phyloP scores from a whole-genome alignment of 2,797 vertebrate genomes.

The Mus caroli region DNA sequence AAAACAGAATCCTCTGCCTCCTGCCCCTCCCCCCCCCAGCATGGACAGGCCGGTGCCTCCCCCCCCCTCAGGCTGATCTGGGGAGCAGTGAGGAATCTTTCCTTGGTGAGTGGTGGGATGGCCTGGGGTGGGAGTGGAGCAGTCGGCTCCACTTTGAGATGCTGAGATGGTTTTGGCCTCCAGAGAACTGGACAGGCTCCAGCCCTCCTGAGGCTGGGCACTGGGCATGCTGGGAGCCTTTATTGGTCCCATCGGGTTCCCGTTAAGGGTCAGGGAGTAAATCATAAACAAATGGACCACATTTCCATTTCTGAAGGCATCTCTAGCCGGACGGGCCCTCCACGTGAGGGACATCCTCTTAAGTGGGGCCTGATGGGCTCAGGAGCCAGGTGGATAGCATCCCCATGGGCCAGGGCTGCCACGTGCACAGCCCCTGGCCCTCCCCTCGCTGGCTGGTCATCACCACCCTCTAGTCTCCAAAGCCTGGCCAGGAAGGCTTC shows the following conservation, averaged over 20 bases:
- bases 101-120: neutral
- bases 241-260: constrained; percentile 88
- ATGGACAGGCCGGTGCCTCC: constrained; percentile 66
- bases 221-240: constrained; percentile 78
- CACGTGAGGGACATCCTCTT: constrained; percentile 78
- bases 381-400: constrained; percentile 80
- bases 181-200: constrained; percentile 87
- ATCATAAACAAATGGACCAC: constrained; percentile 90
- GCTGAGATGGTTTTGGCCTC: constrained; percentile 79
- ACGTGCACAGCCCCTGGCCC: neutral
- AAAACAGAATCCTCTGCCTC: neutral
- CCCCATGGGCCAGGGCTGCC: constrained; percentile 61
- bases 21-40: constrained; percentile 55
- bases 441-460: neutral
- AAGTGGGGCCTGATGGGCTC: constrained; percentile 79
- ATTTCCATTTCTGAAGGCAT: constrained; percentile 89
- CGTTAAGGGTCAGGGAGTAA: constrained; percentile 87
- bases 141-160: constrained; percentile 64
- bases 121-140: neutral
- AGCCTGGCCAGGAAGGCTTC: constrained; percentile 6
- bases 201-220: constrained; percentile 85
- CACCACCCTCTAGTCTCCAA: constrained; percentile 42
- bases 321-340: constrained; percentile 66
- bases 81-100: constrained; percentile 73
- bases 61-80: neutral